Evolutionary conservation across 2,888 invertebrate species (phyloP).

Genomic region (Apoda limacodes): DNA sequence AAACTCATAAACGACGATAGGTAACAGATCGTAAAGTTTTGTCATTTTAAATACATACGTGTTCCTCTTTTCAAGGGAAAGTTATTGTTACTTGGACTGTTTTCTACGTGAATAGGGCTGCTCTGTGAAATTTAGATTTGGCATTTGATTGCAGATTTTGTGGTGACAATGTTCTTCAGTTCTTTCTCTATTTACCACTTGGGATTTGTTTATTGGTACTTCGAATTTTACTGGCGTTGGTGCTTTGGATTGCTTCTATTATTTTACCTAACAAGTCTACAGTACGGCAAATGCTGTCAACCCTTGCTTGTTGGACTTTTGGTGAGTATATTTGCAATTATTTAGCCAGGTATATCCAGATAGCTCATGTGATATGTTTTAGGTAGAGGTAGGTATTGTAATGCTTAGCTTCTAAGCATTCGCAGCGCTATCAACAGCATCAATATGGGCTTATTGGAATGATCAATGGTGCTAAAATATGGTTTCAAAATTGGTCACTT

Average conservation of each 20-base stretch:
- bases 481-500: no score
- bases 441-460: no score
- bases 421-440: no score
- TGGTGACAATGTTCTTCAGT: slow-evolving; percentile 59
- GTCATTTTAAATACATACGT: no score
- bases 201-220: slow-evolving; percentile 63
- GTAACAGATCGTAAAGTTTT: no score
- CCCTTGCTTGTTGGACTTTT: slow-evolving; percentile 70
- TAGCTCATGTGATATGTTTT: no score
- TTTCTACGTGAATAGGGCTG: slow-evolving; percentile 2
- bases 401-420: no score
- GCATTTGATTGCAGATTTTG: slow-evolving; percentile 54
- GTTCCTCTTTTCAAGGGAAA: slow-evolving; percentile 49
- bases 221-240: slow-evolving; percentile 59
- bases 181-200: slow-evolving; percentile 67
- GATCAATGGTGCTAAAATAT: no score
- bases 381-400: no score
- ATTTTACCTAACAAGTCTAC: slow-evolving; percentile 68
- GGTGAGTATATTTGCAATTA: no score
- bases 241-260: slow-evolving; percentile 67
- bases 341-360: no score
- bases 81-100: slow-evolving; percentile 23
- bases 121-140: slow-evolving; percentile 2
- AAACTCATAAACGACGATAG: slow-evolving; percentile 58
- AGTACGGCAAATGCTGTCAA: slow-evolving; percentile 64